Base-by-base conservation (phyloP, 1,140 invertebrate species). In the Platyscapa corneri region DNA sequence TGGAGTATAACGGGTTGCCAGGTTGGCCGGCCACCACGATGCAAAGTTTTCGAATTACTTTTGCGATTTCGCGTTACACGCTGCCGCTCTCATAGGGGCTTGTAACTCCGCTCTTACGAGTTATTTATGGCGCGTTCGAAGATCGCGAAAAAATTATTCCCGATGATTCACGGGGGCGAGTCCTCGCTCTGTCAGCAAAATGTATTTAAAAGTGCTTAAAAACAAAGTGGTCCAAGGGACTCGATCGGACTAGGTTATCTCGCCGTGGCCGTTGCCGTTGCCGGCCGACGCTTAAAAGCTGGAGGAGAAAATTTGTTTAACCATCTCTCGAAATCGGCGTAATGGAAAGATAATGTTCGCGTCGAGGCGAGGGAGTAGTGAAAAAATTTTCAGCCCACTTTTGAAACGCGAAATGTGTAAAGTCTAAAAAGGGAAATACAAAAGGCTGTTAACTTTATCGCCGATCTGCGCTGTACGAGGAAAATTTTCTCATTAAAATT, bases 401-500 rank as follows among this genome's bases (percentile, higher is more conserved):
- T 74, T 74, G 42, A 42, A 74, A 74, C 70, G 42, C n/a, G n/a
- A 72, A 74, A 70, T 37, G 67, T 70, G 67, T 70, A 70, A 70
- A 32, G 67, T 70, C 67, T 34, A 39, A 70, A 70, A 70, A 70
- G 67, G 30, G 67, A 70, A 70, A 70, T 70, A 70, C 67, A 70
- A 70, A 70, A 70, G 67, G 67, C 67, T 37, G 67, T 74, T 74
- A 74, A 74, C 39, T 74, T 74, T 74, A 74, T 74, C 70, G 42
- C 34, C 34, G 37, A 74, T 74, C 70, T 74, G 7, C 37, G 42
- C 20, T 74, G n/a, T 74, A 42, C 39, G 70, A 74, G 42, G 37
- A 37, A 74, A 74, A 74, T 74, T 74, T 74, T 32, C 70, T 74
- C 70, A 74, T 74, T 74, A 74, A 74, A 74, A 74, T 74, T 74